These are phyloP conservation scores for Allolobophora icterica DNA, from an alignment of 2,888 invertebrate species.

Conservation along the genomic window DNA sequence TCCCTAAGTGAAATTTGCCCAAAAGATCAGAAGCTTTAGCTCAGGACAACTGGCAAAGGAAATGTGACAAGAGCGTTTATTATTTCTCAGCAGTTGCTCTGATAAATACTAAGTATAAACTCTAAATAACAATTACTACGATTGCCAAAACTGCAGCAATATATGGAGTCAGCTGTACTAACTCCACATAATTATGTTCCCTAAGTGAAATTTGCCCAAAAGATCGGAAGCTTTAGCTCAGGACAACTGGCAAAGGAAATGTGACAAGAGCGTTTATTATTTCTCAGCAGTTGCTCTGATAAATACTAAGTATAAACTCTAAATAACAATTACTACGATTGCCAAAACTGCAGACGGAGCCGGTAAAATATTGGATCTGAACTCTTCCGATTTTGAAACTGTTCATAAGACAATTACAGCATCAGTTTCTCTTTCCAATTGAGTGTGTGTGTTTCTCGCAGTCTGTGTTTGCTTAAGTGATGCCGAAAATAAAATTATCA, in stretches of 20 bases:
- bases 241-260: neutral
- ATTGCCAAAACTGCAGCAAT: neutral
- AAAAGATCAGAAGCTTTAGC: neutral
- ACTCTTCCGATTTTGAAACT: neutral
- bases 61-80: neutral
- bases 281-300: slow-evolving; percentile 11
- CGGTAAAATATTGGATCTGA: neutral
- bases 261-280: neutral
- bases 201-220: neutral
- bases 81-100: slow-evolving; percentile 17
- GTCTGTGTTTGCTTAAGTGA: neutral
- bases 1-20: neutral
- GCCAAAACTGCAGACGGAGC: neutral
- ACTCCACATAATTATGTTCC: neutral
- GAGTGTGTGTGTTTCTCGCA: neutral
- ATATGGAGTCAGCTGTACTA: neutral
- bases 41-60: neutral
- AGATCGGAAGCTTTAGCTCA: neutral
- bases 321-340: neutral
- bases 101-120: neutral
- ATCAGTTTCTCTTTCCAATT: neutral
- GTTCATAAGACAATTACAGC: neutral
- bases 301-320: neutral
- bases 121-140: neutral
- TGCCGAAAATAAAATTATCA: neutral